Base-by-base conservation (phyloP, 2,888 invertebrate genomes). In the Ochropacha duplaris region DNA sequence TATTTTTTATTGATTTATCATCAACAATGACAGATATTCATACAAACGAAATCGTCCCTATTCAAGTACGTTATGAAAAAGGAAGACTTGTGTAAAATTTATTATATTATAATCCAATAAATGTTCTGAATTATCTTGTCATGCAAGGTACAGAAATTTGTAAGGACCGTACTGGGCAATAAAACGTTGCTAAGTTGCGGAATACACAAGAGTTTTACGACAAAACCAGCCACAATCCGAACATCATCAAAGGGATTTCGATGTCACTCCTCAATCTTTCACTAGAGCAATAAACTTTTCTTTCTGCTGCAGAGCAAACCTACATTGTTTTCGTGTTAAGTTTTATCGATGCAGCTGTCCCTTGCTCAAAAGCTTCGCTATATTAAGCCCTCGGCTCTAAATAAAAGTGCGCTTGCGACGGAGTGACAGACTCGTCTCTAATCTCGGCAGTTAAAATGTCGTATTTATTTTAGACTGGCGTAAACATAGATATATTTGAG, bases 381-480 rank as follows among this genome's bases (percentile, higher is more conserved):
- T 62, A 65, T 62, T 57, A 66, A 60, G 58, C 57, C 55, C 39
- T 31, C 36, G 57, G 56, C 34, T 31, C 58, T 64, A 66, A 63
- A 63, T 65, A 65, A 60, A 69, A 72, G 59, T 60, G 61, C 54
- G 58, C 34, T 52, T 63, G 66, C 58, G 61, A 57, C 58, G 57
- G 57, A 59, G 60, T 60, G 69, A 66, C 51, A 44, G 57, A 24
- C 50, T 26, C 49, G 52, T 22, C 52, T 55, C 56, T 61, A 59
- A 61, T 56, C 55, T 60, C 39, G 49, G 57, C 56, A 57, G 63
- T 66, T 61, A 65, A 69, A 62, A 61, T 65, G 64, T 65, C 68
- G 61, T 56, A 52, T 69, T 64, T 72, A 71, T 71, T 74, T 65
- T 64, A 49, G 62, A 68, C 62, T 62, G 60, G 50, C 61, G 62